Percentiles rank a stretch among this genome's conserved stretches.
phyloP scores from a whole-genome alignment of 2,888 invertebrate genomes.

The Pterobdella sp. region DNA sequence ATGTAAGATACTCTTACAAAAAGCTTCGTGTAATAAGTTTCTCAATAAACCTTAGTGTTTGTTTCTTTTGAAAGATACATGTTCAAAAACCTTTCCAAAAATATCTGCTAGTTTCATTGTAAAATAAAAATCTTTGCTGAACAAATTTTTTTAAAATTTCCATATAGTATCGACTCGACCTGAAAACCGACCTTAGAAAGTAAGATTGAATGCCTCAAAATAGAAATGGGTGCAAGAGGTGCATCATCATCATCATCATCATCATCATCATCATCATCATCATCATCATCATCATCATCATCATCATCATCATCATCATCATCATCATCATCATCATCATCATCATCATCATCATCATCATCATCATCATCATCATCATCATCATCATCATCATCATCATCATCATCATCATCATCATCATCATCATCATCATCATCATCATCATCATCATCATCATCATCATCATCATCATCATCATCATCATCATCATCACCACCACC shows the following conservation, averaged over 20 bases:
- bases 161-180: too few species aligned
- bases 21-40: too few species aligned
- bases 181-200: too few species aligned
- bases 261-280: background rate
- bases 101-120: too few species aligned
- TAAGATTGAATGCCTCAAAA: too few species aligned
- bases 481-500: conserved; percentile 28
- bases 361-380: conserved; percentile 24
- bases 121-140: too few species aligned
- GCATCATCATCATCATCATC: conserved; percentile 17
- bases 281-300: conserved; percentile 11
- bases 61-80: too few species aligned
- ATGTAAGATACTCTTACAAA: too few species aligned
- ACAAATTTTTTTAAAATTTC: too few species aligned
- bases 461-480: conserved; percentile 11
- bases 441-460: conserved; percentile 26
- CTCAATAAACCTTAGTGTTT: too few species aligned
- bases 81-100: too few species aligned
- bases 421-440: conserved; percentile 27
- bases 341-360: conserved; percentile 14
- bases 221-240: too few species aligned
- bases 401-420: conserved; percentile 28
- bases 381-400: conserved; percentile 27
- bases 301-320: conserved; percentile 5
- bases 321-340: conserved; percentile 10